phyloP scores from a whole-genome alignment of 2,888 invertebrate genomes.

The Andrena camellia region DNA sequence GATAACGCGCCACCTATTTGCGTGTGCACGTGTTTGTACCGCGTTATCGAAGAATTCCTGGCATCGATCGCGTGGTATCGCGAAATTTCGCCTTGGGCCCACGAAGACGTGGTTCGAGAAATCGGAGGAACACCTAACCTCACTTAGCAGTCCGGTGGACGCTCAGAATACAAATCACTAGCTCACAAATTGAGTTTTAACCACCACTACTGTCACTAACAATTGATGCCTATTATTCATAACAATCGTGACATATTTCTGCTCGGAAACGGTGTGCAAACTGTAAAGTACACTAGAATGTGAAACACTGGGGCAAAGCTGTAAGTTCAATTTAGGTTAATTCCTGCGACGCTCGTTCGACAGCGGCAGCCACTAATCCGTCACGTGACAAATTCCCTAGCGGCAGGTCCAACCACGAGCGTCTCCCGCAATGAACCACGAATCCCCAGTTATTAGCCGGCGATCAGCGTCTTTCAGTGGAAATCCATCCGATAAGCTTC shows the following conservation, averaged over 20 bases:
- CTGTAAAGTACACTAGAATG: no score
- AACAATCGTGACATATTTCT: no score
- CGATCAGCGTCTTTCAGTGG: conserved; percentile 1
- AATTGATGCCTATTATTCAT: no score
- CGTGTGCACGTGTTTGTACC: conserved; percentile 3
- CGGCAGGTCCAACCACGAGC: neutral
- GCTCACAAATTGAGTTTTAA: neutral
- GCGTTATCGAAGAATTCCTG: conserved; percentile 30
- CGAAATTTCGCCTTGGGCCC: neutral
- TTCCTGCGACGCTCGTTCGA: neutral
- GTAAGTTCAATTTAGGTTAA: no score
- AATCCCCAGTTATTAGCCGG: neutral
- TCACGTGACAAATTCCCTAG: neutral
- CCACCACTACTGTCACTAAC: no score
- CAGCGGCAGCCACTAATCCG: neutral
- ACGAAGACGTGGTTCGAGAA: neutral
- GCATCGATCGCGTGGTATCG: neutral
- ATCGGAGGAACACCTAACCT: neutral
- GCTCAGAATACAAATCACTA: neutral
- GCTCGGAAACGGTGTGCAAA: no score
- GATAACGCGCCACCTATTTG: conserved; percentile 46
- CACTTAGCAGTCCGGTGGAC: neutral
- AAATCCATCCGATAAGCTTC: neutral
- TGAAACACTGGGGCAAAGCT: no score
- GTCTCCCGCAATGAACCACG: neutral